phyloP scores from a whole-genome alignment of 1,140 invertebrate species.

The Bombus cullumanus region DNA sequence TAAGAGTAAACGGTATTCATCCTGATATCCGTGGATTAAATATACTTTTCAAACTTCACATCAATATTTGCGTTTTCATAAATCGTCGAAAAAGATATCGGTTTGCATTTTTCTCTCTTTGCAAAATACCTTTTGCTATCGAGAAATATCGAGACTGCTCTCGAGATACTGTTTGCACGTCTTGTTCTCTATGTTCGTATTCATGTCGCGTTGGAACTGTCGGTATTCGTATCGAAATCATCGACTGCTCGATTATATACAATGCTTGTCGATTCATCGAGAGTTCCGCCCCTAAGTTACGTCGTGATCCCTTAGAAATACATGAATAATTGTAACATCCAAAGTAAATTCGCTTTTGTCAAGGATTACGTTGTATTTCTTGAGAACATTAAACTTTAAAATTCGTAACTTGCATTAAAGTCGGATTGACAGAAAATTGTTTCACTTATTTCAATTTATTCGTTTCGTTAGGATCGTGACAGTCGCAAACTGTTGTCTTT shows the following conservation, averaged over 20 bases:
- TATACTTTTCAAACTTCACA: neutral
- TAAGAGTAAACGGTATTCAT: neutral
- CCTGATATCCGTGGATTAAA: neutral
- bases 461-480: neutral
- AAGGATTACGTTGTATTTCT: neutral
- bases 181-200: neutral
- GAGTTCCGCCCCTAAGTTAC: neutral
- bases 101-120: neutral
- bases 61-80: neutral
- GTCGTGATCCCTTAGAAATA: neutral
- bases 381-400: neutral
- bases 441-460: neutral
- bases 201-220: neutral
- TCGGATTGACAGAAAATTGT: too few relatives aligned
- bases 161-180: neutral
- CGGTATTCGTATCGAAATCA: slow-evolving; percentile 11
- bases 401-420: neutral
- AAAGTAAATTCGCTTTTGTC: neutral
- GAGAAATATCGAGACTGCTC: neutral
- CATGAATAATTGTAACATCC: neutral
- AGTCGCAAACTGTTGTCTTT: neutral
- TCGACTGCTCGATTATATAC: neutral
- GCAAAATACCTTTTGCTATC: neutral
- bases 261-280: neutral
- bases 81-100: neutral